Base-by-base conservation (phyloP, 1,140 invertebrate species). In the Cheumatopsyche charites region DNA sequence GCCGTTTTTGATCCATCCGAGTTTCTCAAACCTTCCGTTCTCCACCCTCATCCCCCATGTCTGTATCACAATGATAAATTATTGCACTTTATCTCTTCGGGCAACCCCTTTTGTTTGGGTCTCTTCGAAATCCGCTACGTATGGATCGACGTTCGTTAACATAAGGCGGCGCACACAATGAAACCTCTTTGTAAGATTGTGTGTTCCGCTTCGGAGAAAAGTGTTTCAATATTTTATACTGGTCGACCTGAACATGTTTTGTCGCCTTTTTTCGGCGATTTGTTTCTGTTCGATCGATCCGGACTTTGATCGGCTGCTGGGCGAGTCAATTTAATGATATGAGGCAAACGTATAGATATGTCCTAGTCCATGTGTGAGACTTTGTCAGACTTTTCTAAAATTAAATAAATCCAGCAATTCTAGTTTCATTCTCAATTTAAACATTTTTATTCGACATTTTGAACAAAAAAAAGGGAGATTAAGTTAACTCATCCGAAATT, bases 21-120 rank as follows among this genome's bases (percentile, higher is more conserved):
- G 29, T 3, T 36, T 36, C 29, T 36, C 29, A 36, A 36, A 36
- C 29, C 29, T 9, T 9, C 47, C 13, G 19, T 17, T 52, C 47
- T 15, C n/a, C 47, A 52, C n/a, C 29, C 29, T 9, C 29, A 36
- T 9, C 29, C 26, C 63, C 68, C 43, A 61, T 70, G 62, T 71
- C 70, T 71, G 70, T 49, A 69, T 23, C 49, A 43, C 65, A 71
- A 74, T 74, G 73, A 74, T 72, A 74, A 71, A 74, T 74, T 61
- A 67, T 71, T 62, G 61, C 29, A 74, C 69, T 74, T 71, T 71
- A 72, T 74, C 69, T 69, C 47, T 47, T 45, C 23, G 12, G 19
- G 73, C 61, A 71, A 52, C 41, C 73, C 65, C 63, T 74, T 63
- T 43, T 66, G 58, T 69, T 55, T 74, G 68, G 23, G 17, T 45